These are phyloP conservation scores for Lasioglossum pauxillum DNA, from an alignment of 2,888 invertebrate species.

Conservation along the genomic window DNA sequence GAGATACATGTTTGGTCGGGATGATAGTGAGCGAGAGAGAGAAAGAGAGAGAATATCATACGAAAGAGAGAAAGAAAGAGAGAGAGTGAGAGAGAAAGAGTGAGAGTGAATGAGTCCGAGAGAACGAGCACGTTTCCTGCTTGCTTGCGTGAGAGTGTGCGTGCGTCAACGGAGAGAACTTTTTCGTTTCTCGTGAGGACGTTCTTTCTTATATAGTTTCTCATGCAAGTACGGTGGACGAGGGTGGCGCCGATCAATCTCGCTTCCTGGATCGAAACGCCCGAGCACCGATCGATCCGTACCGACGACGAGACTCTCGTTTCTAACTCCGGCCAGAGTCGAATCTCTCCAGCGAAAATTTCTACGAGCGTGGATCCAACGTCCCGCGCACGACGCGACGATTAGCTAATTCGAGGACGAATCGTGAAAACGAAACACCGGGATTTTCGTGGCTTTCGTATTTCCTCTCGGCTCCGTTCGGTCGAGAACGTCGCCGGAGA, in stretches of 20 bases:
- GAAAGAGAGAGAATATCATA: neutral
- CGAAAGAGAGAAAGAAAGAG: neutral
- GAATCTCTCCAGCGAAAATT: neutral
- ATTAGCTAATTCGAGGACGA: conserved; percentile 9
- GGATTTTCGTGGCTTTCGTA: neutral
- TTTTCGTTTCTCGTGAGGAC: conserved; percentile 53
- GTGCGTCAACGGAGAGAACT: conserved; percentile 34
- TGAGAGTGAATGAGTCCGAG: conserved; percentile 15
- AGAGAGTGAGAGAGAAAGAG: conserved; percentile 2
- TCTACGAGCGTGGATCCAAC: neutral
- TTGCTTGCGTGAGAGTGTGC: conserved; percentile 42
- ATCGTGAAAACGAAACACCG: neutral
- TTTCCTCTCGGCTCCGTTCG: neutral
- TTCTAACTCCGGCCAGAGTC: conserved; percentile 29
- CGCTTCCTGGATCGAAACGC: conserved; percentile 70
- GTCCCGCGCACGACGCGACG: neutral
- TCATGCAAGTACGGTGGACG: conserved; percentile 71
- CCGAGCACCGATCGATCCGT: conserved; percentile 22
- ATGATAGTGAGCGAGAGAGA: neutral
- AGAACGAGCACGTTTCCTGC: conserved; percentile 36
- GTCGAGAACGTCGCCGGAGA: neutral
- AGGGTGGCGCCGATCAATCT: conserved; percentile 76
- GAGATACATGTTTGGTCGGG: neutral
- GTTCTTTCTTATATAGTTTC: conserved; percentile 67
- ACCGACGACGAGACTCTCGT: neutral